Evolutionary conservation across 1,140 invertebrate genomes (phyloP).

Genomic region (Diorhabda elongata): DNA sequence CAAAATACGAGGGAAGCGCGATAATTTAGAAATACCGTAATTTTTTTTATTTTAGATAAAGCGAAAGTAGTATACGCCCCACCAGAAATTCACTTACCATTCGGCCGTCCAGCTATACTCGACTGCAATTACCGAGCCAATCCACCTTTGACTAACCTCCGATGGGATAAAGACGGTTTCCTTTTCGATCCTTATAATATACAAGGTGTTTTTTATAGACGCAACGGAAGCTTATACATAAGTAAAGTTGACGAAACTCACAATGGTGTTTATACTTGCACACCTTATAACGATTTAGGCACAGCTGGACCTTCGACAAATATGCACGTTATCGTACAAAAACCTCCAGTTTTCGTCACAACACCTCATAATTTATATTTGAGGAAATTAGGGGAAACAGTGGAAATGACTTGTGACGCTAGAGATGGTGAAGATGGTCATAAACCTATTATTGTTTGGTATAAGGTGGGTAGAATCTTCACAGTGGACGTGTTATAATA

Average conservation of each 20-base stretch:
- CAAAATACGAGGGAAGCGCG: no score
- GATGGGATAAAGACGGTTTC: conserved; percentile 92
- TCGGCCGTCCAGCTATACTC: conserved; percentile 83
- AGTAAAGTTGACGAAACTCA: conserved; percentile 69
- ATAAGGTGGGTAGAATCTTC: conserved; percentile 60
- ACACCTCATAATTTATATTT: conserved; percentile 78
- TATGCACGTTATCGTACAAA: conserved; percentile 86
- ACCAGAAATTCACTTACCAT: conserved; percentile 79
- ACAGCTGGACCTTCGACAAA: conserved; percentile 76
- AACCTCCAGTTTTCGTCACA: conserved; percentile 71
- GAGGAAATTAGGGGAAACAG: conserved; percentile 71
- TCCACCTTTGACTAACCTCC: conserved; percentile 85
- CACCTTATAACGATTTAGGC: conserved; percentile 81
- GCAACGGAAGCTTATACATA: conserved; percentile 85
- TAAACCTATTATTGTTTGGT: conserved; percentile 78
- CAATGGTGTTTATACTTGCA: conserved; percentile 82
- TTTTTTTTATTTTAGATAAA: conserved; percentile 64
- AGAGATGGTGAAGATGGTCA: conserved; percentile 67
- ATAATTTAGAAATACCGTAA: no score
- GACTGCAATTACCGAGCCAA: conserved; percentile 92
- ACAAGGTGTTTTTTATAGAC: conserved; percentile 76
- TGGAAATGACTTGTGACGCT: conserved; percentile 82
- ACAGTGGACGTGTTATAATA: neutral
- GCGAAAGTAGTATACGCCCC: conserved; percentile 89
- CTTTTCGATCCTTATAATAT: conserved; percentile 89